Conservation (phyloP, 2,113 vertebrate genomes). For the Phaetusa simplex region DNA sequence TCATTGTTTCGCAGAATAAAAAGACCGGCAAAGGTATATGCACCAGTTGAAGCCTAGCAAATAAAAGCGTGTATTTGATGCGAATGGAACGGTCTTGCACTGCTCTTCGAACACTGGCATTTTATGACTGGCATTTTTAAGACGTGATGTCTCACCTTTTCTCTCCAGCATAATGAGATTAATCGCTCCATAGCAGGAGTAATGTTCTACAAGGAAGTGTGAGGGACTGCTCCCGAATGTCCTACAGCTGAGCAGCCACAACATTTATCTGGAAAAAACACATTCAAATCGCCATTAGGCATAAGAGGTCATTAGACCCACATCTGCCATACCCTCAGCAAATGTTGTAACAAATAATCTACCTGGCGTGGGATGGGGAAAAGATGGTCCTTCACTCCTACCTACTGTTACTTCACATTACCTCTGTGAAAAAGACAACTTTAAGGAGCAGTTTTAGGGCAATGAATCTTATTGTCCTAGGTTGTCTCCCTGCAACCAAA, state of each 20-base stretch:
- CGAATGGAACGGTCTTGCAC: neutral
- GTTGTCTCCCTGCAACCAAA: neutral
- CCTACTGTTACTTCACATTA: neutral
- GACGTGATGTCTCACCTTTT: neutral
- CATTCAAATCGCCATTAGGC: neutral
- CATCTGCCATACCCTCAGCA: rapidly evolving
- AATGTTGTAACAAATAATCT: neutral
- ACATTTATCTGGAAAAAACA: neutral
- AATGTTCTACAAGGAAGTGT: neutral
- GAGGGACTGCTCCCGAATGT: neutral
- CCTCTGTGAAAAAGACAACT: neutral
- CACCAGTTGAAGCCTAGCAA: neutral
- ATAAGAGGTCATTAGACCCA: neutral
- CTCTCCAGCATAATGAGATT: neutral
- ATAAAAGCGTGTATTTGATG: neutral
- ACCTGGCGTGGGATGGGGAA: neutral
- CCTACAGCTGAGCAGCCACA: neutral
- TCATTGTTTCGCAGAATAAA: neutral
- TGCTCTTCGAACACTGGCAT: neutral
- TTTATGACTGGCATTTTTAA: neutral
- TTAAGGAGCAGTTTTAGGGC: neutral
- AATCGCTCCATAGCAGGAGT: neutral
- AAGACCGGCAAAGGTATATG: neutral
- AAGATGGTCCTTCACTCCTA: neutral
- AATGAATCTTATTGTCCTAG: neutral